Evolutionary conservation across 2,113 vertebrate species (phyloP).

Genomic region (Myotis lucifugus): DNA sequence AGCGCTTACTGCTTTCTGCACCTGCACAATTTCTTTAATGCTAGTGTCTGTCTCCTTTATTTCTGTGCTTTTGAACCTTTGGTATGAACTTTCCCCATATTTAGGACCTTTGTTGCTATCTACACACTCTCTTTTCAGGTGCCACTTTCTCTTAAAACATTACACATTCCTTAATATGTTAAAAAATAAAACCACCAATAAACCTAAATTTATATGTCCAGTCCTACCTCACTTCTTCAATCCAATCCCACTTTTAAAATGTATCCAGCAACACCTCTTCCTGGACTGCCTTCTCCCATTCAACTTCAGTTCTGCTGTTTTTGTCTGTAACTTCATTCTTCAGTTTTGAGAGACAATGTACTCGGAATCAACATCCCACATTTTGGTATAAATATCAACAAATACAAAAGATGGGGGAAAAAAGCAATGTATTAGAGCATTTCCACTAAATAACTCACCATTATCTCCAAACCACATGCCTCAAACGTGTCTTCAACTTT

Average conservation of each 20-base stretch:
- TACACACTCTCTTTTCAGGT: background rate
- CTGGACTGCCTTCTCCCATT: too few species aligned
- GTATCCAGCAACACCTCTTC: too few species aligned
- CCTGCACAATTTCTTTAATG: rapidly evolving
- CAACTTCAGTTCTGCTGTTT: too few species aligned
- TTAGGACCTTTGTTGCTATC: background rate
- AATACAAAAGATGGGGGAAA: too few species aligned
- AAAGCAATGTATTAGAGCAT: background rate
- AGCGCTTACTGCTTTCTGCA: background rate
- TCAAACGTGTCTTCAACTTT: background rate
- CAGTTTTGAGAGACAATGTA: too few species aligned
- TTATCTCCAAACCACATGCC: background rate
- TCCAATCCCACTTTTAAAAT: background rate
- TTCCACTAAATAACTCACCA: background rate
- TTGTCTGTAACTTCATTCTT: too few species aligned
- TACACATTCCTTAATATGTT: background rate
- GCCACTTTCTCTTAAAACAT: background rate
- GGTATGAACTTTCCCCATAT: background rate
- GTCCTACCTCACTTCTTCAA: background rate
- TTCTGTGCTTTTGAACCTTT: background rate
- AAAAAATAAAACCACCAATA: background rate
- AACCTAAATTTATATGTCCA: background rate
- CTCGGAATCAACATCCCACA: too few species aligned
- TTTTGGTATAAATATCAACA: too few species aligned
- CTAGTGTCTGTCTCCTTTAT: background rate